Conservation (phyloP, 2,113 vertebrate species). For the Callionymus lyra region DNA sequence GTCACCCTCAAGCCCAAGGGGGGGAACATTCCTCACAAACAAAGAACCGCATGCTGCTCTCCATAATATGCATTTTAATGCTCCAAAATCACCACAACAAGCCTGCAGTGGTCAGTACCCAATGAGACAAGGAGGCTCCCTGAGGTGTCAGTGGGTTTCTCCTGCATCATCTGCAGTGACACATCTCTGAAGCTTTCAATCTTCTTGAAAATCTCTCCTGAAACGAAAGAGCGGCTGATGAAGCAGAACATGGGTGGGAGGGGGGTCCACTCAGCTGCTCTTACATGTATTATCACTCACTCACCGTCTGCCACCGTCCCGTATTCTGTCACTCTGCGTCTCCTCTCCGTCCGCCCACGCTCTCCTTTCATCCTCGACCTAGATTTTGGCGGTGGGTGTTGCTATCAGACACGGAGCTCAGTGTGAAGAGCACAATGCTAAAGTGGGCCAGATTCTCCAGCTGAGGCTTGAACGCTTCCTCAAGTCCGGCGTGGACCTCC, state of each 20-base stretch:
- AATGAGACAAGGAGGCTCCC: no score
- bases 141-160: no score
- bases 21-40: no score
- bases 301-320: slow-evolving; percentile 36
- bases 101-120: no score
- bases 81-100: no score
- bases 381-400: slow-evolving; percentile 51
- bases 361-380: slow-evolving; percentile 66
- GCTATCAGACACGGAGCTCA: slow-evolving; percentile 27
- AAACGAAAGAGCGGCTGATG: no score
- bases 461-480: slow-evolving; percentile 26
- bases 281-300: slow-evolving; percentile 40
- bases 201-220: no score
- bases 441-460: slow-evolving; percentile 59
- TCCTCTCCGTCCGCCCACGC: slow-evolving; percentile 44
- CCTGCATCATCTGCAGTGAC: no score
- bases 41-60: no score
- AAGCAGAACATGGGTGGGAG: slow-evolving; percentile 10
- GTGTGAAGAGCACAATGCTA: slow-evolving; percentile 44
- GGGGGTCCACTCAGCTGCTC: slow-evolving; percentile 20
- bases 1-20: no score
- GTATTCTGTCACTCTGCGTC: slow-evolving; percentile 39
- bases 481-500: slow-evolving; percentile 13
- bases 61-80: no score
- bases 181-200: no score